phyloP scores from a whole-genome alignment of 2,888 invertebrate genomes.

The Andrena fulva region DNA sequence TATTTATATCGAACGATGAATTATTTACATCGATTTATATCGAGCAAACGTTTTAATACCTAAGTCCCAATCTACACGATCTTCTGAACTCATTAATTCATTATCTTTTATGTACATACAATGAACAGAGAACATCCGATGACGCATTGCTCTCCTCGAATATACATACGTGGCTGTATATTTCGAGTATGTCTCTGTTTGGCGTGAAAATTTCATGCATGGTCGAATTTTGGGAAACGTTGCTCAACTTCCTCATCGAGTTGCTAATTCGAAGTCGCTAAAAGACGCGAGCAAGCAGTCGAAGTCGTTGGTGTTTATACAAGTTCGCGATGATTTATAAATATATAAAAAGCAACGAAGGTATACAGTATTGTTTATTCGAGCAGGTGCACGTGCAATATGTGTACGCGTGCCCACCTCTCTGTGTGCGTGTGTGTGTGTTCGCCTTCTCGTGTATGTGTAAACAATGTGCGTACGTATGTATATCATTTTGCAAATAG shows the following conservation, averaged over 20 bases:
- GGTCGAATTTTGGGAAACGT: conserved; percentile 22
- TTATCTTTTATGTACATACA: neutral
- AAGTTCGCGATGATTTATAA: conserved; percentile 70
- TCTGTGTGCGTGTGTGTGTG: no score
- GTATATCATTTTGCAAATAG: conserved; percentile 56
- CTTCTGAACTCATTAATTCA: neutral
- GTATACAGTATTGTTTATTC: conserved; percentile 61
- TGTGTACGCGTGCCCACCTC: no score
- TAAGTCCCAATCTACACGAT: neutral
- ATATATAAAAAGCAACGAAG: conserved; percentile 77
- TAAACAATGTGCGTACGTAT: conserved; percentile 32
- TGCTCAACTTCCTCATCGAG: neutral
- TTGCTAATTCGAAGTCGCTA: conserved; percentile 23
- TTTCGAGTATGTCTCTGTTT: neutral
- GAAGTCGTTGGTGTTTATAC: conserved; percentile 43
- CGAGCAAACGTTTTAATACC: neutral
- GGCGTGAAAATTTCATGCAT: neutral
- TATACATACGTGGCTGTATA: neutral
- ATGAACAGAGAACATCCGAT: neutral
- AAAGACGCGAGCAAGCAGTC: conserved; percentile 25
- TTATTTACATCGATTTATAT: conserved; percentile 9
- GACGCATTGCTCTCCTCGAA: neutral
- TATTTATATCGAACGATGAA: neutral
- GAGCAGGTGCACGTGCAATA: conserved; percentile 33
- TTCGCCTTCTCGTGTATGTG: conserved; percentile 29